Percentiles rank a stretch among this genome's conserved stretches.
Conservation (phyloP, 2,888 invertebrate genomes). For the Trypoxylon attenuatum region DNA sequence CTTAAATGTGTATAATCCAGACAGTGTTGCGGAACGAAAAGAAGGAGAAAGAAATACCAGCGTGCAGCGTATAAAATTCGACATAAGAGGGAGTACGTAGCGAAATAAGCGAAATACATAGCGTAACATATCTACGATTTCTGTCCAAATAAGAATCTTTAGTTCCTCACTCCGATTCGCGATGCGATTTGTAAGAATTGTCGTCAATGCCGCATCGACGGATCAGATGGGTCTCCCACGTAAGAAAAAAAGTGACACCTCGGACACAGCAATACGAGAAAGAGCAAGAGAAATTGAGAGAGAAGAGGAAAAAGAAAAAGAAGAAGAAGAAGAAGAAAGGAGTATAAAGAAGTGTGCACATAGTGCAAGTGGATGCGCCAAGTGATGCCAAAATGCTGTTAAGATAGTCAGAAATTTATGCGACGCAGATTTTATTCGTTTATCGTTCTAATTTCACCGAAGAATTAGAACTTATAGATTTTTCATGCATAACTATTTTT, state of each 20-base stretch:
- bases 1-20: conserved; percentile 17
- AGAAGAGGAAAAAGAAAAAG: too few species aligned
- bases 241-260: conserved; percentile 12
- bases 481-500: conserved; percentile 50
- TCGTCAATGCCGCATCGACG: conserved; percentile 29
- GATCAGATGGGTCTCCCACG: conserved; percentile 17
- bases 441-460: conserved; percentile 34
- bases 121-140: conserved; percentile 48
- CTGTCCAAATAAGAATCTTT: conserved; percentile 38
- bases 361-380: conserved; percentile 26
- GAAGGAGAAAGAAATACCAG: conserved; percentile 26
- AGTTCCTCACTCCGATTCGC: conserved; percentile 30
- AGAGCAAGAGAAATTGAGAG: too few species aligned
- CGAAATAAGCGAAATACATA: conserved; percentile 30
- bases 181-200: conserved; percentile 46
- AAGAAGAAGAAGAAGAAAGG: not conserved
- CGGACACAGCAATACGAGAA: too few species aligned
- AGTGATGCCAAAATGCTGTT: conserved; percentile 37
- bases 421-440: conserved; percentile 21
- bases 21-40: not conserved
- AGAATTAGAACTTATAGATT: conserved; percentile 44
- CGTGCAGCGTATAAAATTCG: conserved; percentile 30
- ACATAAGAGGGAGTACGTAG: conserved; percentile 34
- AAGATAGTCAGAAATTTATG: conserved; percentile 22
- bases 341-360: too few species aligned